Conservation (phyloP, 2,113 vertebrate genomes). For the Lagopus muta region DNA sequence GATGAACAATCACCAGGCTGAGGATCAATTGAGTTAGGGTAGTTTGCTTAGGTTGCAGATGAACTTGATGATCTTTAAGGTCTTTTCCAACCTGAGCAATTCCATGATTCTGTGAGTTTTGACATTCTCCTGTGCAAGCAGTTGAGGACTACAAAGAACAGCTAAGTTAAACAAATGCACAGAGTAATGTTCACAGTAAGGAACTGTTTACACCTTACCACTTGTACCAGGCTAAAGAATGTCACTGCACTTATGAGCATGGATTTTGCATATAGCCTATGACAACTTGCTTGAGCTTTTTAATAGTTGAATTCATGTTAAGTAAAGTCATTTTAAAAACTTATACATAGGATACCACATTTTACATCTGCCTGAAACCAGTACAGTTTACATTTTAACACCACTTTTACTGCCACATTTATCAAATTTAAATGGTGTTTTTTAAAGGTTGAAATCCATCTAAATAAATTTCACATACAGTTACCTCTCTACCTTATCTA, state of each 20-base stretch:
- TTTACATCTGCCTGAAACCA: background rate
- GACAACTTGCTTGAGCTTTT: background rate
- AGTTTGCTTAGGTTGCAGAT: too few species aligned
- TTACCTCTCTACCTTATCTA: background rate
- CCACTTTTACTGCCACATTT: background rate
- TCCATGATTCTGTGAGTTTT: background rate
- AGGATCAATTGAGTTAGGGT: background rate
- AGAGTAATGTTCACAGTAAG: background rate
- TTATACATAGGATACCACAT: background rate
- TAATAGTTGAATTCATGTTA: background rate
- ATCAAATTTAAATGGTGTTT: background rate
- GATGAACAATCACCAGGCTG: constrained; percentile 6
- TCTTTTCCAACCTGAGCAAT: too few species aligned
- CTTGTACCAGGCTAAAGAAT: background rate
- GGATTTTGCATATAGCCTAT: background rate
- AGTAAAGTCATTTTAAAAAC: background rate
- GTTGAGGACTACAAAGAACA: background rate
- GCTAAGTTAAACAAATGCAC: background rate
- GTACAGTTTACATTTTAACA: background rate
- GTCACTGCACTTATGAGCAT: background rate
- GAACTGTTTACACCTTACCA: background rate
- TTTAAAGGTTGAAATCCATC: too few species aligned
- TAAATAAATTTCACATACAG: background rate
- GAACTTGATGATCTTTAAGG: too few species aligned
- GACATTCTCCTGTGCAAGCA: background rate